Percentiles rank a stretch among this genome's conserved stretches.
phyloP scores from a whole-genome alignment of 2,797 vertebrate species.

The Etheostoma perlongum region DNA sequence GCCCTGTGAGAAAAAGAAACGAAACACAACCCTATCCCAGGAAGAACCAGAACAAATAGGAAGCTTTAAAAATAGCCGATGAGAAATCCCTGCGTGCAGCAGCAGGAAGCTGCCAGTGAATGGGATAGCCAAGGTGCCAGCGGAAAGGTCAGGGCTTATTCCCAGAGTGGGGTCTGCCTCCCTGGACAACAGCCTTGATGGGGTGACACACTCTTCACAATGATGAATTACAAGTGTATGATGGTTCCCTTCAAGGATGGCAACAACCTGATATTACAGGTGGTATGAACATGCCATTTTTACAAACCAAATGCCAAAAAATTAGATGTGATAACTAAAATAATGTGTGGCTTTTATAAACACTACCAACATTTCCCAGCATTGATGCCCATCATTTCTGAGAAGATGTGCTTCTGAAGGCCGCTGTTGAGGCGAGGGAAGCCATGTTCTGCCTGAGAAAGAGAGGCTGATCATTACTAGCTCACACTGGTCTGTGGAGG shows the following conservation, averaged over 20 bases:
- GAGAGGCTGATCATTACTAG: constrained; percentile 9
- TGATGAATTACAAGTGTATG: constrained; percentile 3
- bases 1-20: constrained; percentile 18
- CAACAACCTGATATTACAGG: neutral
- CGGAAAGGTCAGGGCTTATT: constrained; percentile 64
- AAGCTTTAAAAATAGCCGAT: constrained; percentile 73
- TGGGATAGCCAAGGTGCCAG: constrained; percentile 55
- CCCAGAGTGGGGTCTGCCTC: constrained; percentile 45
- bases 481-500: constrained; percentile 8
- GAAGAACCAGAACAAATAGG: constrained; percentile 72
- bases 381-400: neutral
- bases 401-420: constrained; percentile 11
- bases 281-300: neutral
- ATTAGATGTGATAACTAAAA: neutral
- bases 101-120: constrained; percentile 72
- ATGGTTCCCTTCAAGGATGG: neutral
- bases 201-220: neutral
- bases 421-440: neutral
- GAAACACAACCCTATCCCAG: constrained; percentile 46
- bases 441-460: constrained; percentile 21
- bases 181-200: constrained; percentile 42
- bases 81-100: constrained; percentile 58
- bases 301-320: neutral
- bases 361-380: neutral
- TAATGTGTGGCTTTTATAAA: neutral